These are phyloP conservation scores for Montifringilla adamsi DNA, from an alignment of 2,113 vertebrate species.

Conservation along the genomic window DNA sequence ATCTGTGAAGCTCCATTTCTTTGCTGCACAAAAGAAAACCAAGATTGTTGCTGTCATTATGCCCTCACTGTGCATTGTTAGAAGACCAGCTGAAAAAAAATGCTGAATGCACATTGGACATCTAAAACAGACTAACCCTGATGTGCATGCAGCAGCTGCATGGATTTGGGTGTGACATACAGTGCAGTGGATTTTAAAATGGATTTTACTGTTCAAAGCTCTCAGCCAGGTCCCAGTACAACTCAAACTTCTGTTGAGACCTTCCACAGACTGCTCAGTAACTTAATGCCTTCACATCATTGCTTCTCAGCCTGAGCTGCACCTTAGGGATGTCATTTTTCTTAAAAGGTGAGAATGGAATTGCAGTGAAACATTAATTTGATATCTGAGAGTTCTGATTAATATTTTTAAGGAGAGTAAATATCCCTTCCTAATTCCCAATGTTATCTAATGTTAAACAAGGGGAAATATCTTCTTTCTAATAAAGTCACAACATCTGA, in stretches of 20 bases:
- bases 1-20: not conserved
- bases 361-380: not conserved
- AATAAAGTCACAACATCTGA: not conserved
- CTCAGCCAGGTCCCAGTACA: not conserved
- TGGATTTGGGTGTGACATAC: not conserved
- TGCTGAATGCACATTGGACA: not conserved
- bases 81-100: not conserved
- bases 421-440: not conserved
- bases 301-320: not conserved
- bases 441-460: not conserved
- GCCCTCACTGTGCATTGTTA: not conserved
- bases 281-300: not conserved
- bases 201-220: not conserved
- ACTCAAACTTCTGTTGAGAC: not conserved
- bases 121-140: not conserved
- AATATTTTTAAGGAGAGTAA: not conserved
- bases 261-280: not conserved
- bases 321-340: not conserved
- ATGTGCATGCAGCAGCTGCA: not conserved
- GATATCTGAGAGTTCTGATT: not conserved
- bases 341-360: not conserved
- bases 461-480: not conserved
- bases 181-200: not conserved
- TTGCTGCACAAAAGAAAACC: not conserved
- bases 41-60: not conserved